phyloP scores from a whole-genome alignment of 1,140 invertebrate species.

The Ctenoplectra terminalis region DNA sequence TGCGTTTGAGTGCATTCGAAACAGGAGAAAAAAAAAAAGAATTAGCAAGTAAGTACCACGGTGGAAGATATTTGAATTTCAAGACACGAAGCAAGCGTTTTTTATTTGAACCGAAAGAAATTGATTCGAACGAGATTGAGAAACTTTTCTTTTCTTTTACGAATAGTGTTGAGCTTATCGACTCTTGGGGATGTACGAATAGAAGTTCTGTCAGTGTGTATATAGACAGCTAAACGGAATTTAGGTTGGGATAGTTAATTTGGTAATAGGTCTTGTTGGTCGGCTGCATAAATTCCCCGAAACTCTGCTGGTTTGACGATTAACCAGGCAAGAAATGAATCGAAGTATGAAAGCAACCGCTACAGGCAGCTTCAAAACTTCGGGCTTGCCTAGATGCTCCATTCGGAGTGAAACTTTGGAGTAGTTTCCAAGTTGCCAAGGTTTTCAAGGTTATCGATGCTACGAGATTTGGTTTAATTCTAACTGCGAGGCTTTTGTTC shows the following conservation, averaged over 20 bases:
- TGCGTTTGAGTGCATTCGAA: constrained; percentile 22
- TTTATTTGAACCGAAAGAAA: too few species aligned
- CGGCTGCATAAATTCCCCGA: not conserved
- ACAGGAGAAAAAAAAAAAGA: constrained; percentile 6
- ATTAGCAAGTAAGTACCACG: constrained; percentile 28
- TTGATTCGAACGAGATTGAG: too few species aligned
- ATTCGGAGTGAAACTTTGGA: not conserved
- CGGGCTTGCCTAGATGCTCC: not conserved
- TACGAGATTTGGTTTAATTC: not conserved
- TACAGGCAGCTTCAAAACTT: not conserved
- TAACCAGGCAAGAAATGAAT: constrained; percentile 21
- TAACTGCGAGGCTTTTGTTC: not conserved
- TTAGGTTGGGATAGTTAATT: constrained; percentile 5
- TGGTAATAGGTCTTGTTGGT: not conserved
- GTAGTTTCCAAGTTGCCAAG: not conserved
- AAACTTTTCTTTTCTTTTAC: too few species aligned
- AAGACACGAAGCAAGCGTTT: constrained; percentile 25
- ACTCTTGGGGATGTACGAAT: too few species aligned
- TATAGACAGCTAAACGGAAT: too few species aligned
- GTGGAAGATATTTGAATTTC: constrained; percentile 62
- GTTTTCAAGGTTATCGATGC: not conserved
- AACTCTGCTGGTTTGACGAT: not conserved
- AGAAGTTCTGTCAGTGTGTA: too few species aligned
- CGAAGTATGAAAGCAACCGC: not conserved
- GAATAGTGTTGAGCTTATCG: too few species aligned